A percentile compares a stretch with the other conserved stretches of the same genome.
These are phyloP conservation scores for Siniperca scherzeri DNA, from an alignment of 2,797 vertebrate species.

Conservation along the genomic window DNA sequence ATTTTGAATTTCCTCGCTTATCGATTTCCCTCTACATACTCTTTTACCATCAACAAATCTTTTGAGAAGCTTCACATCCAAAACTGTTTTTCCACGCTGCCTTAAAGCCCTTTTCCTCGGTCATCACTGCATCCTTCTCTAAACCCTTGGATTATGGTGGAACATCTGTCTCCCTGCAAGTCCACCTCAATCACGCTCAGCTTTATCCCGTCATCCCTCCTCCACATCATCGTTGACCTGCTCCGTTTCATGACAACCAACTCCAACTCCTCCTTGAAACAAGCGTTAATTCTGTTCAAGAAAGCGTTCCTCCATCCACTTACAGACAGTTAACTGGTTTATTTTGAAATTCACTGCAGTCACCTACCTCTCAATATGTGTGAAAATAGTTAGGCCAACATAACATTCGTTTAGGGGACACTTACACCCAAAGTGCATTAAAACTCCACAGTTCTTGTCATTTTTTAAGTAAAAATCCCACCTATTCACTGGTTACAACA, in stretches of 20 bases:
- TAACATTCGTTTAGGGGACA: not conserved
- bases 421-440: not conserved
- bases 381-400: not conserved
- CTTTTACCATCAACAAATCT: slow-evolving; percentile 14
- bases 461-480: not conserved
- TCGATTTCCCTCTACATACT: slow-evolving; percentile 3
- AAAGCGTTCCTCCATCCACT: not conserved
- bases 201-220: slow-evolving; percentile 31
- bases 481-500: not conserved
- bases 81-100: slow-evolving; percentile 5
- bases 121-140: slow-evolving; percentile 40
- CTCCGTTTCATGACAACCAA: not conserved
- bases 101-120: slow-evolving; percentile 6
- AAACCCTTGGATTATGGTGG: slow-evolving; percentile 61
- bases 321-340: not conserved
- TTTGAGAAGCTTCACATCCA: not conserved
- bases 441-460: not conserved
- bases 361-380: not conserved
- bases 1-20: slow-evolving; percentile 20
- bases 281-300: not conserved
- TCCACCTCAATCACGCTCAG: slow-evolving; percentile 50
- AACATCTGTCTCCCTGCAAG: slow-evolving; percentile 67
- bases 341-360: not conserved
- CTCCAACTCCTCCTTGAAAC: not conserved
- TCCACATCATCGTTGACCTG: slow-evolving; percentile 28